A percentile compares a stretch with the other conserved stretches of the same genome.
phyloP scores from a whole-genome alignment of 2,888 invertebrate species.

The Callosobruchus maculatus region DNA sequence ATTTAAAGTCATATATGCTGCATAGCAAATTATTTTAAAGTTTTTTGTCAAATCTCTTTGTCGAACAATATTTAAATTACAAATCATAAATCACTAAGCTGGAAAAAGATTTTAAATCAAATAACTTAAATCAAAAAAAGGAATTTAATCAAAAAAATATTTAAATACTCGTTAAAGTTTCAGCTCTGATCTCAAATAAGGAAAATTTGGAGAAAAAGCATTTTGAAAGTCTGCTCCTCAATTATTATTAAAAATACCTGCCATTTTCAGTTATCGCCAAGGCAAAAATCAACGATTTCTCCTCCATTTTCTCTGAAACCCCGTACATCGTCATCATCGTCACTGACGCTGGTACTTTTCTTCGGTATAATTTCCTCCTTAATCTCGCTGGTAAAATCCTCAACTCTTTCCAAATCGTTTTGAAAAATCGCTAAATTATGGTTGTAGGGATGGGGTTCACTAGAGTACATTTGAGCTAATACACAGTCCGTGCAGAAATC shows the following conservation, averaged over 20 bases:
- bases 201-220: background rate
- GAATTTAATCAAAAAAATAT: no score
- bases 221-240: background rate
- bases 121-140: no score
- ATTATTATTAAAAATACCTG: background rate
- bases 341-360: background rate
- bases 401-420: background rate
- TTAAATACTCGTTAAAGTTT: no score
- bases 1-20: no score
- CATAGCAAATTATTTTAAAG: no score
- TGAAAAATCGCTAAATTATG: slow-evolving; percentile 42
- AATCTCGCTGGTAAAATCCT: background rate
- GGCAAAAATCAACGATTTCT: background rate
- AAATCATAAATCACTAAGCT: no score
- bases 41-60: no score
- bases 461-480: slow-evolving; percentile 53
- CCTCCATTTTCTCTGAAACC: background rate
- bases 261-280: background rate
- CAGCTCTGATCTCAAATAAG: no score
- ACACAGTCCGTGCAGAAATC: slow-evolving; percentile 67
- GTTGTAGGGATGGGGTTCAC: slow-evolving; percentile 48
- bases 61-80: no score
- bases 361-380: background rate
- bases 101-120: no score
- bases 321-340: background rate